These are phyloP conservation scores for Catocala sponsa DNA, from an alignment of 2,888 invertebrate genomes.

Conservation along the genomic window DNA sequence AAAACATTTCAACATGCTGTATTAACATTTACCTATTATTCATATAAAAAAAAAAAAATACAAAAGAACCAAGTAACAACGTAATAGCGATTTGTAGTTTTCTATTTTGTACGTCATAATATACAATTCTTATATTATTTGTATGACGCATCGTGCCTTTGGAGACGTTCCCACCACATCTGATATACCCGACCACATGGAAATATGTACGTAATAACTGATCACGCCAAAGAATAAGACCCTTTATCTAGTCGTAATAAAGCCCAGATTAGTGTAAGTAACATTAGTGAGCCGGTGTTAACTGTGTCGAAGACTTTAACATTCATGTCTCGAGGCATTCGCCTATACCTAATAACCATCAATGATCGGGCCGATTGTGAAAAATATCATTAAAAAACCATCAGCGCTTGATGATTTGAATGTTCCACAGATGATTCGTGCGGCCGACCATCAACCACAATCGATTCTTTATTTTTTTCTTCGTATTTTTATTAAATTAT, in stretches of 20 bases:
- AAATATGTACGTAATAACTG: conserved; percentile 59
- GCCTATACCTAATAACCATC: conserved; percentile 86
- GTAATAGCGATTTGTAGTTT: conserved; percentile 18
- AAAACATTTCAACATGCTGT: no score
- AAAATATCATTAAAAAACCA: conserved; percentile 89
- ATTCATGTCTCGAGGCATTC: conserved; percentile 78
- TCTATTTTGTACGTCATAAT: conserved; percentile 41
- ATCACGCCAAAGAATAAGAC: conserved; percentile 45
- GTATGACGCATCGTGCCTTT: conserved; percentile 45
- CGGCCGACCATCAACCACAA: conserved; percentile 82
- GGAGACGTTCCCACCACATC: conserved; percentile 47
- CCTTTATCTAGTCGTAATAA: conserved; percentile 50
- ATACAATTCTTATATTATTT: conserved; percentile 44
- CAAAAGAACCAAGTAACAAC: conserved; percentile 13
- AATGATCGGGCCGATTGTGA: conserved; percentile 87
- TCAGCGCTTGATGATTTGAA: conserved; percentile 86
- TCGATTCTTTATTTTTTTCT: conserved; percentile 81
- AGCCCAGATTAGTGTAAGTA: conserved; percentile 55
- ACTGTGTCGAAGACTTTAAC: conserved; percentile 62
- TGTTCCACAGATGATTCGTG: conserved; percentile 78
- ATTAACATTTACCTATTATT: conserved; percentile 13
- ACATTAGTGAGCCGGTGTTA: conserved; percentile 45
- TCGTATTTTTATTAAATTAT: conserved; percentile 81
- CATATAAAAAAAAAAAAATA: conserved; percentile 21
- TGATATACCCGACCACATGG: conserved; percentile 43